Percentiles rank a stretch among this genome's conserved stretches.
phyloP scores from a whole-genome alignment of 2,113 vertebrate genomes.

The Echinops telfairi region DNA sequence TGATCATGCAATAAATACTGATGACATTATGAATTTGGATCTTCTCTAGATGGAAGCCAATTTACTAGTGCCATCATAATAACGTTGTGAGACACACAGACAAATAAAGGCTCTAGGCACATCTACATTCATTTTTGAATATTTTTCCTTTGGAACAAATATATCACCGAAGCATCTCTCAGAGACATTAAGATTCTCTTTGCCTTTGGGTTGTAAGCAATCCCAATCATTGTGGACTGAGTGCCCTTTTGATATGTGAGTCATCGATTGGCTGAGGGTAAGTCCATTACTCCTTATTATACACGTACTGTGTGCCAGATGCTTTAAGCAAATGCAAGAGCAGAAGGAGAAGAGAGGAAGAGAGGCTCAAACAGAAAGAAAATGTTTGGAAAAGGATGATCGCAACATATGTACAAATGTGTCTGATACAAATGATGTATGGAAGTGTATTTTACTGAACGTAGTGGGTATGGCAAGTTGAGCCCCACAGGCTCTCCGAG shows the following conservation, averaged over 20 bases:
- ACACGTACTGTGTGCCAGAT: background rate
- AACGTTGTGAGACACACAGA: background rate
- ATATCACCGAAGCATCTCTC: background rate
- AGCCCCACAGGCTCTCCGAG: too few relatives aligned
- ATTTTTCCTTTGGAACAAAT: background rate
- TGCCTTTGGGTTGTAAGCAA: background rate
- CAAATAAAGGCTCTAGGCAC: background rate
- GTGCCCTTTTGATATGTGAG: background rate
- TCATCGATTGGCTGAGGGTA: background rate
- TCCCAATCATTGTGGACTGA: background rate
- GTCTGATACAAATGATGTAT: too few relatives aligned
- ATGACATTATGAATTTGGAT: background rate
- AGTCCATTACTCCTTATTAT: background rate
- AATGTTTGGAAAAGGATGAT: too few relatives aligned
- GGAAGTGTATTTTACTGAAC: too few relatives aligned
- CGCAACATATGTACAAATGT: too few relatives aligned
- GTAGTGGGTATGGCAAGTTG: too few relatives aligned
- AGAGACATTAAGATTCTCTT: conserved; percentile 10
- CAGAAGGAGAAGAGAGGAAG: background rate
- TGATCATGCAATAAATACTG: conserved; percentile 18
- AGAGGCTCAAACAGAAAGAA: too few relatives aligned
- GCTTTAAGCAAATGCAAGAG: conserved; percentile 14
- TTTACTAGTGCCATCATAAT: background rate
- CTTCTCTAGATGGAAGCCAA: conserved; percentile 1
- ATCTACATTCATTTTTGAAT: background rate